A percentile compares a stretch with the other conserved stretches of the same genome.
phyloP scores from a whole-genome alignment of 2,888 invertebrate species.

The Pyralis farinalis region DNA sequence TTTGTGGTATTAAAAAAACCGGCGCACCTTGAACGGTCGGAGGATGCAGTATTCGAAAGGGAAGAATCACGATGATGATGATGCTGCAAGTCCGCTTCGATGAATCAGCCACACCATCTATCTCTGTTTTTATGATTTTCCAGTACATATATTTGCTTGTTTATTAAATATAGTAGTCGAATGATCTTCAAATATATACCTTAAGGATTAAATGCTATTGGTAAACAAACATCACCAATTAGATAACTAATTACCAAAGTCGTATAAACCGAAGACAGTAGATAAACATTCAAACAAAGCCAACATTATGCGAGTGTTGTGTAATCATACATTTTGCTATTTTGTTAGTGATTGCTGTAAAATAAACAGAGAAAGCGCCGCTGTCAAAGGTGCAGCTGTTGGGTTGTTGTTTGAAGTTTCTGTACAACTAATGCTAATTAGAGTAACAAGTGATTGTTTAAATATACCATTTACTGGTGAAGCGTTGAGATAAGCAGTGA shows the following conservation, averaged over 20 bases:
- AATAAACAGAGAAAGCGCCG: constrained; percentile 11
- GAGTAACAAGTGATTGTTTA: neutral
- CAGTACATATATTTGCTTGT: no score
- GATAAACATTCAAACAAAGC: neutral
- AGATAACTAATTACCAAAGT: neutral
- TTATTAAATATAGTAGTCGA: no score
- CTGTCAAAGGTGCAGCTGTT: constrained; percentile 10
- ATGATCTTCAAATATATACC: neutral
- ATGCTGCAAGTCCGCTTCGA: no score
- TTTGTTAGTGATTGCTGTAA: neutral
- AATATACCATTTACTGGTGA: no score
- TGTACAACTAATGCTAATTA: neutral
- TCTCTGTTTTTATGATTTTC: no score
- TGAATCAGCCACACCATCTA: no score
- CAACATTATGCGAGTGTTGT: neutral
- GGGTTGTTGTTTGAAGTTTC: neutral
- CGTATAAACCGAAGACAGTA: neutral
- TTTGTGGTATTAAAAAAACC: no score
- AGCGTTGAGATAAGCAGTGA: no score
- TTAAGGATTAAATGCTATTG: neutral
- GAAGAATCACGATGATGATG: no score
- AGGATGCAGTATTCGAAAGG: no score
- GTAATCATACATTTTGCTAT: neutral
- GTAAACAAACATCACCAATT: neutral
- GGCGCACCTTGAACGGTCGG: no score